Conservation (phyloP, 2,888 invertebrate genomes). For the Acronicta leporina region DNA sequence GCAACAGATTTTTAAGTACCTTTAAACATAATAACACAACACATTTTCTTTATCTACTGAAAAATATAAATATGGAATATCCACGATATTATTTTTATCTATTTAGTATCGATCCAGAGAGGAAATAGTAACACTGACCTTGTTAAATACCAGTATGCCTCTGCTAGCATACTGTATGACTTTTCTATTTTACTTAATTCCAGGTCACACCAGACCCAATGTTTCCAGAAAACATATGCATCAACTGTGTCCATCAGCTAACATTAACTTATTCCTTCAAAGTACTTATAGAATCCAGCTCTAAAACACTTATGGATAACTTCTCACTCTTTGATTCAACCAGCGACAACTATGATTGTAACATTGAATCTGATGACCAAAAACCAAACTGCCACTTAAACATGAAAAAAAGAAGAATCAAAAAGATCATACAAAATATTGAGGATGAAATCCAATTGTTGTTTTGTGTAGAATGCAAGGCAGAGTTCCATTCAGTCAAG, state of each 20-base stretch:
- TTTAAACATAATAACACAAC: no score
- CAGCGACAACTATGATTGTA: conserved; percentile 70
- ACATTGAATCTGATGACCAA: conserved; percentile 70
- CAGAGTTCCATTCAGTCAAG: conserved; percentile 71
- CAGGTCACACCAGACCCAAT: conserved; percentile 67
- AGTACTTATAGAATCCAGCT: conserved; percentile 77
- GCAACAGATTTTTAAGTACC: no score
- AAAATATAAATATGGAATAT: no score
- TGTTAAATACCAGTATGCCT: no score
- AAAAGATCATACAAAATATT: conserved; percentile 49
- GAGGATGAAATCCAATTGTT: conserved; percentile 62
- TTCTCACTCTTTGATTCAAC: conserved; percentile 58
- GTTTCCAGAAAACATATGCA: conserved; percentile 78
- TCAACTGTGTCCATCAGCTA: conserved; percentile 82
- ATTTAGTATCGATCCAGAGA: no score
- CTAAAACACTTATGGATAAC: conserved; percentile 69
- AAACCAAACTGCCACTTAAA: conserved; percentile 58
- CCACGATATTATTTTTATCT: no score
- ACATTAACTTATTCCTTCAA: conserved; percentile 85
- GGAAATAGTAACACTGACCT: no score
- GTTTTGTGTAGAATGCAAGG: conserved; percentile 83
- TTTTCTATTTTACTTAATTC: conserved; percentile 2
- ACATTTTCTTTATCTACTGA: no score
- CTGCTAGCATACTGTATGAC: neutral
- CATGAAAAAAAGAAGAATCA: conserved; percentile 54